Evolutionary conservation across 1,140 invertebrate species (phyloP).

Genomic region (Drosophila littoralis): DNA sequence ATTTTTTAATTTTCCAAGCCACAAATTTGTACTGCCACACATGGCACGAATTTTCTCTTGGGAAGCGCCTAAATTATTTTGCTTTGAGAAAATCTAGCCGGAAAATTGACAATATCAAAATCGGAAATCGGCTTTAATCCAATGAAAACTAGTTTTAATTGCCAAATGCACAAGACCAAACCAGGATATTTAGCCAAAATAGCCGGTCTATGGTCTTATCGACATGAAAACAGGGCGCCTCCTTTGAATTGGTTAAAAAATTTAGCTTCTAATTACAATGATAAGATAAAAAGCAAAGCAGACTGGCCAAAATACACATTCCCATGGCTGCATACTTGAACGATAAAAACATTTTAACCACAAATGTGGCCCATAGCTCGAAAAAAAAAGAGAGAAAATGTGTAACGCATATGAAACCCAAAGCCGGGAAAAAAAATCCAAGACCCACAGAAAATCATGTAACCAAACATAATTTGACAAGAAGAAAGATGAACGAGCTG

Average conservation of each 20-base stretch:
- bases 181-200: too few species aligned
- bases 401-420: slow-evolving; percentile 31
- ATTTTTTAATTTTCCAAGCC: slow-evolving; percentile 71
- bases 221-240: background rate
- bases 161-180: background rate
- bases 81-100: slow-evolving; percentile 48
- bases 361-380: slow-evolving; percentile 43
- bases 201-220: background rate
- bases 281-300: slow-evolving; percentile 56
- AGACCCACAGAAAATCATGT: slow-evolving; percentile 42
- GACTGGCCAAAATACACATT: slow-evolving; percentile 8
- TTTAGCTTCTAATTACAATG: slow-evolving; percentile 74
- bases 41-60: slow-evolving; percentile 55
- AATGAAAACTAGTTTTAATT: slow-evolving; percentile 1
- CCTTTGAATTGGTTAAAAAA: slow-evolving; percentile 33
- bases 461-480: slow-evolving; percentile 58
- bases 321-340: slow-evolving; percentile 44
- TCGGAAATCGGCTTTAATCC: slow-evolving; percentile 3
- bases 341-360: slow-evolving; percentile 52
- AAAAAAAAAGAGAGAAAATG: slow-evolving; percentile 47
- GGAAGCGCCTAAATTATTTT: slow-evolving; percentile 73
- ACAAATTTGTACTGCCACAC: slow-evolving; percentile 35
- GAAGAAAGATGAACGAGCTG: slow-evolving; percentile 14
- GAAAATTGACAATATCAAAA: slow-evolving; percentile 24
- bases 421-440: slow-evolving; percentile 21